A percentile compares a stretch with the other conserved stretches of the same genome.
Evolutionary conservation across 2,888 invertebrate genomes (phyloP).

Genomic region (Mechanitis mazaeus): DNA sequence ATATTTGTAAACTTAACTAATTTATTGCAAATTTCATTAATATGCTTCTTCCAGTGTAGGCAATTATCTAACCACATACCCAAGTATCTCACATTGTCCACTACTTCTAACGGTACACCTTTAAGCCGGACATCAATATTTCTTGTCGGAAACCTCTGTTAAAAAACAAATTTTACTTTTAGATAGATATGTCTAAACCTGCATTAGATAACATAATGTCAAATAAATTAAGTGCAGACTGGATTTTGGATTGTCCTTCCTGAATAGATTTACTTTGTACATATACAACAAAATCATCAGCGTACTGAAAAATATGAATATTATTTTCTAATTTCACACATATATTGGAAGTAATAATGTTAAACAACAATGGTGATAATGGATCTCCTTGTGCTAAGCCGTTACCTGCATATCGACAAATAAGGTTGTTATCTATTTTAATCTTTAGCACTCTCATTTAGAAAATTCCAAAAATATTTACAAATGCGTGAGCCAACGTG

Average conservation of each 20-base stretch:
- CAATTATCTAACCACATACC: slow-evolving; percentile 34
- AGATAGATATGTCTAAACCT: slow-evolving; percentile 26
- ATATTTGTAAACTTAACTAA: slow-evolving; percentile 29
- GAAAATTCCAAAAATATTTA: slow-evolving; percentile 17
- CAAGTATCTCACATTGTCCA: slow-evolving; percentile 31
- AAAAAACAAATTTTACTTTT: slow-evolving; percentile 32
- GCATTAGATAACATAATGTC: slow-evolving; percentile 14
- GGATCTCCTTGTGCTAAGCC: slow-evolving; percentile 34
- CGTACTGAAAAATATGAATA: slow-evolving; percentile 27
- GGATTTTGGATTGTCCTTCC: neutral
- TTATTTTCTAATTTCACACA: slow-evolving; percentile 17
- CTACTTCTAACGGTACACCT: slow-evolving; percentile 14
- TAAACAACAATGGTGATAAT: slow-evolving; percentile 32
- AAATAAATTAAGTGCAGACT: slow-evolving; percentile 24
- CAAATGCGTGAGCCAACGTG: slow-evolving; percentile 16
- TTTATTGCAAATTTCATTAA: slow-evolving; percentile 29
- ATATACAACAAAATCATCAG: slow-evolving; percentile 33
- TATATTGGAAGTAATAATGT: slow-evolving; percentile 21
- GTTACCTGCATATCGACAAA: slow-evolving; percentile 9
- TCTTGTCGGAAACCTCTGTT: slow-evolving; percentile 17
- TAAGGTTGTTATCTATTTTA: neutral
- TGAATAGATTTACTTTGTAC: slow-evolving; percentile 9
- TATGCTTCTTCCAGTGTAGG: slow-evolving; percentile 33
- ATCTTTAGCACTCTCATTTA: slow-evolving; percentile 8
- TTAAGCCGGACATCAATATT: slow-evolving; percentile 18